Base-by-base conservation (phyloP, 2,113 vertebrate species). In the Scomber japonicus region DNA sequence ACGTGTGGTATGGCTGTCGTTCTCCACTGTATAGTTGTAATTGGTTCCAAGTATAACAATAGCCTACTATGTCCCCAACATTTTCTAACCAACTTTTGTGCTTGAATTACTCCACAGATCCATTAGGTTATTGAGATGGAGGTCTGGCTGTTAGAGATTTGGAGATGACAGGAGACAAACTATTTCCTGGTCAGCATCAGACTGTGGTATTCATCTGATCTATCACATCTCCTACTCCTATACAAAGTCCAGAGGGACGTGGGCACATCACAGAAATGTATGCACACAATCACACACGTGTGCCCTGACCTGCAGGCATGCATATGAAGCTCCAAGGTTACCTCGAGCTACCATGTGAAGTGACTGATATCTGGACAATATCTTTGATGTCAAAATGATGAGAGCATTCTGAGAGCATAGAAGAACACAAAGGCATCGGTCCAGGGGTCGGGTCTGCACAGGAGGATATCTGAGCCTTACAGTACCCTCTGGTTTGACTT, bases 301-400 rank as follows among this genome's bases (percentile, higher is more conserved):
- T n/a, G 40, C 3, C 2, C 12, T 51, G 66, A 66, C 68, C 69
- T 60, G 48, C 14, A 68, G 60, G 64, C 68, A 65, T 56, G 46
- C 35, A 78, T 21, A 16, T 16, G 45, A 71, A 64, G 53, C 21
- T 3, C 55, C 17, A 31, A 56, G 45, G 68, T 83, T 74, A 71
- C 81, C 71, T 76, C 70, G 16, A 69, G 70, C 84, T 78, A 56
- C 35, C 4, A 50, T 55, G 60, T 65, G 78, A 78, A 71, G 77
- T n/a, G 56, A 77, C 56, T 24, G 59, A 53, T 81, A 81, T 87
- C 73, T 73, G 71, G 68, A 44, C 74, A 78, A 64, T 3, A 31
- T 71, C 70, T 83, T 88, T 91, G 85, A 88, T 85, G 67, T 86
- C 73, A 11, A 78, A 79, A 81, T 85, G 51, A 90, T 85, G 66